Evolutionary conservation across 2,797 vertebrate species (phyloP).

Genomic region (Paedocypris micromegethes): DNA sequence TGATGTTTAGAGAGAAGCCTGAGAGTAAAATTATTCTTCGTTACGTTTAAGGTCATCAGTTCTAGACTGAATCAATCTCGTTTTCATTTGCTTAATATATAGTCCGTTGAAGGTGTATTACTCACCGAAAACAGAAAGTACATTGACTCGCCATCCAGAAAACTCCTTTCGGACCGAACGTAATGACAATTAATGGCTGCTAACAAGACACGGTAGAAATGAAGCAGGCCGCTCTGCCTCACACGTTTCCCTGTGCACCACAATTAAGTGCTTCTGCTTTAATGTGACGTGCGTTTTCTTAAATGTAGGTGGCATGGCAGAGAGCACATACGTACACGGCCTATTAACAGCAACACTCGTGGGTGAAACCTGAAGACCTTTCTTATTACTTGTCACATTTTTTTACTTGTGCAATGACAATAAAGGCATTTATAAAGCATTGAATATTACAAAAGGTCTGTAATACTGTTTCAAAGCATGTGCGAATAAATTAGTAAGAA

Average conservation of each 20-base stretch:
- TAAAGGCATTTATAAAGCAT: too few relatives aligned
- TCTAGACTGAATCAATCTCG: conserved; percentile 52
- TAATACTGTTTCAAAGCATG: too few relatives aligned
- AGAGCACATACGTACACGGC: not conserved
- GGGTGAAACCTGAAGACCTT: too few relatives aligned
- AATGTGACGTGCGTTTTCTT: conserved; percentile 24
- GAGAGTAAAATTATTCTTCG: conserved; percentile 47
- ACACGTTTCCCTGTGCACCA: conserved; percentile 18
- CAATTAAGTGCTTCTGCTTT: conserved; percentile 31
- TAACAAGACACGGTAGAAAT: conserved; percentile 39
- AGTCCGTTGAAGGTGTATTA: conserved; percentile 53
- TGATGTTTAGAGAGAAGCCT: conserved; percentile 40
- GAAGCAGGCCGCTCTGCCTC: conserved; percentile 26
- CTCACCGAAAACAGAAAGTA: conserved; percentile 46
- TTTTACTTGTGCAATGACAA: too few relatives aligned
- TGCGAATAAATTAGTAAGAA: too few relatives aligned
- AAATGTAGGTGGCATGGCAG: conserved; percentile 10
- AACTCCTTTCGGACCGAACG: conserved; percentile 43
- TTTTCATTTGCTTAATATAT: conserved; percentile 60
- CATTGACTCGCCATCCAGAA: conserved; percentile 51
- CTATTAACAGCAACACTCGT: not conserved
- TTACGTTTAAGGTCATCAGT: conserved; percentile 55
- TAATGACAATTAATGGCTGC: conserved; percentile 55
- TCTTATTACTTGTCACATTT: too few relatives aligned
- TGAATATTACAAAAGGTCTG: too few relatives aligned